These are phyloP conservation scores for Phoenicopterus ruber DNA, from an alignment of 2,113 vertebrate species.

Conservation along the genomic window DNA sequence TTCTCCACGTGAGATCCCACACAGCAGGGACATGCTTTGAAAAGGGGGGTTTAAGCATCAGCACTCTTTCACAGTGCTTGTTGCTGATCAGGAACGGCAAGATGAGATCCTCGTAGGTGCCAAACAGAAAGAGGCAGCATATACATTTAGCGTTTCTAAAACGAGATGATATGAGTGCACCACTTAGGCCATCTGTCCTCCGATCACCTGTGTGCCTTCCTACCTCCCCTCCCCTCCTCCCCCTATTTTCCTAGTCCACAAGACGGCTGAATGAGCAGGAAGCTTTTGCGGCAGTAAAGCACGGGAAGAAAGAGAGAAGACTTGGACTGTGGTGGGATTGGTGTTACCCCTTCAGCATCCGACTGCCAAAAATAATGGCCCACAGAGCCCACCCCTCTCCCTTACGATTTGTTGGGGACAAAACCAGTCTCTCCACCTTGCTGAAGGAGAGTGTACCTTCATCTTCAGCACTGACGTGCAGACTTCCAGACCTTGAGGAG, in stretches of 20 bases:
- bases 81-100: neutral
- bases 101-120: neutral
- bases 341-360: neutral
- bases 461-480: neutral
- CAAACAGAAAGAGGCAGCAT: neutral
- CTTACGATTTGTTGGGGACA: neutral
- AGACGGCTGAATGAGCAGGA: fast-evolving
- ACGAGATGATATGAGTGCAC: neutral
- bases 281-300: neutral
- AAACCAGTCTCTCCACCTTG: neutral
- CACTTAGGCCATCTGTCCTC: neutral
- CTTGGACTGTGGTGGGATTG: neutral
- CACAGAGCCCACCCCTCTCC: fast-evolving
- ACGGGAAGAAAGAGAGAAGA: neutral
- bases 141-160: neutral
- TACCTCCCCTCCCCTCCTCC: neutral
- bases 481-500: neutral
- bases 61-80: neutral
- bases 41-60: neutral
- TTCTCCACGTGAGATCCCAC: neutral
- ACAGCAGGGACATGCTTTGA: neutral
- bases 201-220: neutral
- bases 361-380: neutral
- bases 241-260: neutral
- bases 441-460: neutral